phyloP scores from a whole-genome alignment of 2,888 invertebrate genomes.

The Leptinotarsa juncta region DNA sequence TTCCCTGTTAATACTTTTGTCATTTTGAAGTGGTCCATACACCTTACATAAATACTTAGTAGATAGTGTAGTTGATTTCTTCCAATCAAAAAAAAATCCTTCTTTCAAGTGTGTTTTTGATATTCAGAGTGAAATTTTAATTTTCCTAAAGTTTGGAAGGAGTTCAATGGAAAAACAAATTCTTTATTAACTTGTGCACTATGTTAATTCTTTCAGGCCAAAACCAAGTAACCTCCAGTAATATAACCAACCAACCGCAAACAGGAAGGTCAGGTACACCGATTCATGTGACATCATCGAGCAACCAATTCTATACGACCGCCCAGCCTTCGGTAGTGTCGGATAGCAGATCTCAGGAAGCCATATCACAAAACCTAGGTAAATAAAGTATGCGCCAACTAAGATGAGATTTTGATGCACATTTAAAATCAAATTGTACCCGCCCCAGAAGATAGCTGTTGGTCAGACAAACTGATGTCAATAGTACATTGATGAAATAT shows the following conservation, averaged over 20 bases:
- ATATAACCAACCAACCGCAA: constrained; percentile 51
- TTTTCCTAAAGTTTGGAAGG: constrained; percentile 18
- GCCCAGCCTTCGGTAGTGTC: constrained; percentile 52
- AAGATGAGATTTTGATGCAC: too few relatives aligned
- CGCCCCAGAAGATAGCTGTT: too few relatives aligned
- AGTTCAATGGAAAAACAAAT: constrained; percentile 7
- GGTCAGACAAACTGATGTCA: too few relatives aligned
- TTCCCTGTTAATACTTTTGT: neutral
- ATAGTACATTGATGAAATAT: too few relatives aligned
- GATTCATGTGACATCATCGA: constrained; percentile 53
- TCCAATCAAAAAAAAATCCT: neutral
- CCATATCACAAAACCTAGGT: constrained; percentile 57
- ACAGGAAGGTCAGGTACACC: constrained; percentile 50
- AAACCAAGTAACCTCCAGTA: constrained; percentile 55
- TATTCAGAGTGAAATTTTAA: neutral
- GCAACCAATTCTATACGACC: constrained; percentile 57
- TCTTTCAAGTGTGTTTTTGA: constrained; percentile 21
- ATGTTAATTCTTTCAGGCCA: constrained; percentile 46
- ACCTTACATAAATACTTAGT: neutral
- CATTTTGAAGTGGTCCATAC: constrained; percentile 24
- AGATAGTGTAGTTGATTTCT: neutral
- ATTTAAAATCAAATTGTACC: too few relatives aligned
- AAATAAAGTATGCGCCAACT: constrained; percentile 30
- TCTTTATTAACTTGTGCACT: neutral
- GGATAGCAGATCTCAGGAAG: constrained; percentile 56